Percentiles rank a stretch among this genome's conserved stretches.
phyloP scores from a whole-genome alignment of 2,797 vertebrate species.

The Gymnothorax javanicus region DNA sequence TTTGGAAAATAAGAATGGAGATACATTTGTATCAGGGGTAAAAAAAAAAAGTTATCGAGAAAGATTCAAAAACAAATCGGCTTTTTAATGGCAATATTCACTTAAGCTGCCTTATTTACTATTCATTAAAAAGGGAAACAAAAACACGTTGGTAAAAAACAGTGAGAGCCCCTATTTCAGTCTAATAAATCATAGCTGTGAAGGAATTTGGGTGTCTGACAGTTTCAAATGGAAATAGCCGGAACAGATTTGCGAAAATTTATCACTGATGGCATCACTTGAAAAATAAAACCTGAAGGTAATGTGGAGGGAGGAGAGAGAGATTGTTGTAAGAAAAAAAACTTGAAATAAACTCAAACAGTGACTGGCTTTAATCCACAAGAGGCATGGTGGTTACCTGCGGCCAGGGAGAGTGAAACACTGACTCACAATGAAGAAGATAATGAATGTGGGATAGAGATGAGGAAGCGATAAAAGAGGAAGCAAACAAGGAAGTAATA shows the following conservation, averaged over 20 bases:
- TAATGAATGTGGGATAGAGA: background rate
- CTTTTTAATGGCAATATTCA: background rate
- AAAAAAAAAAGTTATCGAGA: background rate
- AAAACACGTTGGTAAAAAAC: background rate
- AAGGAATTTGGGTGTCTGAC: background rate
- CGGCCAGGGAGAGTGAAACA: background rate
- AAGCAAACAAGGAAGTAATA: background rate
- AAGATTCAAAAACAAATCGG: background rate
- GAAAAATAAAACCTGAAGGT: conserved; percentile 18
- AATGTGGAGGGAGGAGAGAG: background rate
- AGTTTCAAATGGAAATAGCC: background rate
- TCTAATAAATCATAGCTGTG: background rate
- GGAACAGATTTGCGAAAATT: background rate
- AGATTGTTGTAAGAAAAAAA: background rate
- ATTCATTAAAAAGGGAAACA: background rate
- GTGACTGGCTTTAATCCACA: background rate
- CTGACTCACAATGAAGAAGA: background rate
- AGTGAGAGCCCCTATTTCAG: background rate
- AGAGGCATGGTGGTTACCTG: background rate
- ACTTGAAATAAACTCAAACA: background rate
- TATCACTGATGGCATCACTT: background rate
- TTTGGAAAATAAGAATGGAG: background rate
- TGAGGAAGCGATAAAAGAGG: background rate
- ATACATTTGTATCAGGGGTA: background rate
- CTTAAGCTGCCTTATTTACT: background rate